A percentile compares a stretch with the other conserved stretches of the same genome.
Evolutionary conservation across 2,797 vertebrate species (phyloP).

Genomic region (Notamacropus eugenii): DNA sequence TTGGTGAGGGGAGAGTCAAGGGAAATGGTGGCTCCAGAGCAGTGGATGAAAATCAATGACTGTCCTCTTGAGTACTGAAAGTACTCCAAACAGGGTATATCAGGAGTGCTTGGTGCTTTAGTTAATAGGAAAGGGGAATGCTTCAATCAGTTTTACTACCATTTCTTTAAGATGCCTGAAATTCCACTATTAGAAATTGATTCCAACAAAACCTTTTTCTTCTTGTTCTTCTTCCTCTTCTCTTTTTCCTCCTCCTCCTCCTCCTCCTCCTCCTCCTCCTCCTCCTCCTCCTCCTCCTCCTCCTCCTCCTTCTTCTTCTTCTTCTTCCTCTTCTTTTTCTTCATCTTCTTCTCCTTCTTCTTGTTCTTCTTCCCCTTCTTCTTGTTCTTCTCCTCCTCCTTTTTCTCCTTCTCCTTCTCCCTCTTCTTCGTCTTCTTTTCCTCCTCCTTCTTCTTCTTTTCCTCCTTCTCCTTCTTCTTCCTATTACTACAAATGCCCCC

Average conservation of each 20-base stretch:
- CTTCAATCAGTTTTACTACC: background rate
- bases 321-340: no score
- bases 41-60: background rate
- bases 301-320: no score
- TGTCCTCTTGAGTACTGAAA: background rate
- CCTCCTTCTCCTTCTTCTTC: no score
- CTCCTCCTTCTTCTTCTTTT: no score
- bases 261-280: rapidly evolving
- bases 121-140: background rate
- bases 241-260: no score
- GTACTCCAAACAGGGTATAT: background rate
- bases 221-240: background rate
- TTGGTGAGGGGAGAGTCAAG: background rate
- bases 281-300: no score
- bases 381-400: no score
- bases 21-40: background rate
- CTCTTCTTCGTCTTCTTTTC: no score
- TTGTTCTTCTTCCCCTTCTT: no score
- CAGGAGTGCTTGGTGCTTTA: background rate
- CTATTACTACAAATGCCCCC: background rate
- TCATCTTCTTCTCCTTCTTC: no score
- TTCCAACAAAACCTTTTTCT: background rate
- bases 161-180: background rate
- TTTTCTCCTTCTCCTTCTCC: no score
- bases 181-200: background rate